Conservation (phyloP, 2,797 vertebrate genomes). For the Neosilurus mollespiculum region DNA sequence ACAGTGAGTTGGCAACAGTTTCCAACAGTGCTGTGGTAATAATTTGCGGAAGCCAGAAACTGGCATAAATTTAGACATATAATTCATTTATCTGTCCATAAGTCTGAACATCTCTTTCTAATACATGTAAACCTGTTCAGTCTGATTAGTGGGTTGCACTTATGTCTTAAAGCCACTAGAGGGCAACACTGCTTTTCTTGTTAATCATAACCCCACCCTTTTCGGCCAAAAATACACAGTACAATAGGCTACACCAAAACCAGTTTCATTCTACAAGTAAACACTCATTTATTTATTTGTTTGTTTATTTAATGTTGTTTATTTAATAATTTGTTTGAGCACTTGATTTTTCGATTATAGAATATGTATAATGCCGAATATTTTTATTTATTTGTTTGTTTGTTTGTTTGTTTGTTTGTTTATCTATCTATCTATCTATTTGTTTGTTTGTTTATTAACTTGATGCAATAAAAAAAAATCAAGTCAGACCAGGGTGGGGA, state of each 20-base stretch:
- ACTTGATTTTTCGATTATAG: too few relatives aligned
- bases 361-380: too few relatives aligned
- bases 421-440: too few relatives aligned
- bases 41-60: neutral
- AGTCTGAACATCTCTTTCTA: neutral
- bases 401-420: too few relatives aligned
- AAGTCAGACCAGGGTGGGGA: neutral
- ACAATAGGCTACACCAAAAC: neutral
- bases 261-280: too few relatives aligned
- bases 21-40: neutral
- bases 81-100: neutral
- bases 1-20: neutral
- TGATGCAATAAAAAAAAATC: too few relatives aligned
- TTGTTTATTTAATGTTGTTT: too few relatives aligned
- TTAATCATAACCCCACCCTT: neutral
- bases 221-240: neutral
- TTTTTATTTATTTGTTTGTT: too few relatives aligned
- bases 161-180: neutral
- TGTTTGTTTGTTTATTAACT: too few relatives aligned
- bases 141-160: neutral
- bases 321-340: too few relatives aligned
- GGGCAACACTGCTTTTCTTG: neutral
- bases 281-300: too few relatives aligned
- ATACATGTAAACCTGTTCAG: neutral
- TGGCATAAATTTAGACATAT: neutral